phyloP scores from a whole-genome alignment of 2,113 vertebrate species.

The Heterotilapia buettikoferi region DNA sequence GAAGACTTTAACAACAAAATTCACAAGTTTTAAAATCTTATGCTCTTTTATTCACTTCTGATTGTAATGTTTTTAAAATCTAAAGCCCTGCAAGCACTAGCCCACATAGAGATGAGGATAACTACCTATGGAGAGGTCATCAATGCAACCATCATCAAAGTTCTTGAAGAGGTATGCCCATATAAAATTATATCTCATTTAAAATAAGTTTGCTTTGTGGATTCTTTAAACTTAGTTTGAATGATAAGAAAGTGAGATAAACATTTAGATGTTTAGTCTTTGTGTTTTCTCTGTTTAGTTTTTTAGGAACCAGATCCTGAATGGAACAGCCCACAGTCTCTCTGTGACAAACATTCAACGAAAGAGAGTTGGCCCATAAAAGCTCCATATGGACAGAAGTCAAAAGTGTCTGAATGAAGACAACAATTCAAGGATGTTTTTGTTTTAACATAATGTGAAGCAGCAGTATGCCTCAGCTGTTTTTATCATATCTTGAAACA shows the following conservation, averaged over 20 bases:
- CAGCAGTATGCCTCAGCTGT: neutral
- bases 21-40: neutral
- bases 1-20: neutral
- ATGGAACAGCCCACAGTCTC: neutral
- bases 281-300: slow-evolving; percentile 6
- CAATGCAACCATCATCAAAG: neutral
- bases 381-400: neutral
- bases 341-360: neutral
- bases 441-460: neutral
- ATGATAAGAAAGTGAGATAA: neutral
- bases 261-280: neutral
- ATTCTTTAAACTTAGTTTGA: neutral
- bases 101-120: slow-evolving; percentile 7
- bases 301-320: neutral
- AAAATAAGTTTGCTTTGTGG: neutral
- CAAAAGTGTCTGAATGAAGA: neutral
- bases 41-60: neutral
- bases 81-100: neutral
- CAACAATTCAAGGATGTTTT: neutral
- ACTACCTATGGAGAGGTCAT: neutral
- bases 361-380: neutral
- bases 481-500: neutral
- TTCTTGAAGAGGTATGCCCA: neutral
- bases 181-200: neutral
- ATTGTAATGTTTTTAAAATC: neutral